A percentile compares a stretch with the other conserved stretches of the same genome.
phyloP scores from a whole-genome alignment of 2,113 vertebrate species.

The Lycocorax pyrrhopterus region DNA sequence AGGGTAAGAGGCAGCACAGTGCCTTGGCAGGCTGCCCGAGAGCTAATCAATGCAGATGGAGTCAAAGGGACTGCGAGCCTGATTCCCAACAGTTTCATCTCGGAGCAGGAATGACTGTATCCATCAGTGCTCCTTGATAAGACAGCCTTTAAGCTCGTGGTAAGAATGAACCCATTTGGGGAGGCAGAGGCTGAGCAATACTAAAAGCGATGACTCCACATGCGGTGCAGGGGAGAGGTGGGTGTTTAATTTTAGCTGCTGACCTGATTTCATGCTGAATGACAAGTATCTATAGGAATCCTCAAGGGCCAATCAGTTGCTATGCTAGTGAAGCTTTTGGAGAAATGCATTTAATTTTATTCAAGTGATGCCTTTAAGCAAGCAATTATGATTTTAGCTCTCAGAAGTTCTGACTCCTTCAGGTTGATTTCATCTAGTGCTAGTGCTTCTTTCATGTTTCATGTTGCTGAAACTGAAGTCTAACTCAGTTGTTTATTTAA shows the following conservation, averaged over 20 bases:
- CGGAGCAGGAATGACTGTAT: conserved; percentile 31
- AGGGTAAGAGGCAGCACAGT: conserved; percentile 54
- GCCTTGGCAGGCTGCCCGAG: conserved; percentile 71
- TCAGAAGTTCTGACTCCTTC: conserved; percentile 43
- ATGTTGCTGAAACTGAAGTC: background rate
- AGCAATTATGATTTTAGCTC: conserved; percentile 43
- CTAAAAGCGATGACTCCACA: conserved; percentile 43
- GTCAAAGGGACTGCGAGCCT: conserved; percentile 66
- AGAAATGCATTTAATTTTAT: conserved; percentile 61
- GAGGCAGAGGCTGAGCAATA: conserved; percentile 46
- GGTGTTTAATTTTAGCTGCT: conserved; percentile 75
- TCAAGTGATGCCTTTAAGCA: conserved; percentile 61
- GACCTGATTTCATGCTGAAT: conserved; percentile 75
- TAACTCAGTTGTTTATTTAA: background rate
- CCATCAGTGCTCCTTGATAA: conserved; percentile 61
- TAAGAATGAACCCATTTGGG: conserved; percentile 39
- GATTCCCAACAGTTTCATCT: conserved; percentile 62
- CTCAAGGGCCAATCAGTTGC: conserved; percentile 65
- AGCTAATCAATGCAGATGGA: conserved; percentile 76
- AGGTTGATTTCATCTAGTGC: conserved; percentile 28
- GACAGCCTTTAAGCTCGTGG: conserved; percentile 29
- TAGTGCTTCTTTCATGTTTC: background rate
- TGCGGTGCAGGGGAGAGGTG: conserved; percentile 41
- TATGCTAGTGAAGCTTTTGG: conserved; percentile 47
- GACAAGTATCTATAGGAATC: conserved; percentile 60